Evolutionary conservation across 2,113 vertebrate species (phyloP).

Genomic region (Siphamia tubifer): DNA sequence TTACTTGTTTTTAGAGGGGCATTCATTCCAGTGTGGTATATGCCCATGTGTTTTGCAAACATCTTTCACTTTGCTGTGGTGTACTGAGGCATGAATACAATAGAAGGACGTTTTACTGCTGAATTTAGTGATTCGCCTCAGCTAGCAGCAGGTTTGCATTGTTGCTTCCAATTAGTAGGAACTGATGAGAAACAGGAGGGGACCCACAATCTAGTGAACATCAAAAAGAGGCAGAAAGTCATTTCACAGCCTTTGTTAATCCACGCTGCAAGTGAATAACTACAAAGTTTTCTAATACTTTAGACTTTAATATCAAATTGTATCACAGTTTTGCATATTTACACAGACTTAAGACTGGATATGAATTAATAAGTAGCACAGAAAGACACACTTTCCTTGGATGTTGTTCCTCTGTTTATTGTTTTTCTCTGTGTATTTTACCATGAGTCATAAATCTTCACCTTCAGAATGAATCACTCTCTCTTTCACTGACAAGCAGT

Average conservation of each 20-base stretch:
- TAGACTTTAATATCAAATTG: not conserved
- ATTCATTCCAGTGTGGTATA: too few species aligned
- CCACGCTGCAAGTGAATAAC: too few species aligned
- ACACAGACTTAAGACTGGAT: not conserved
- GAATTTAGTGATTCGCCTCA: not conserved
- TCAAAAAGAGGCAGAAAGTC: not conserved
- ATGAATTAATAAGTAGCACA: too few species aligned
- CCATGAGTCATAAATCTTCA: too few species aligned
- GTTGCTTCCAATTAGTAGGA: not conserved
- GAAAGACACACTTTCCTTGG: not conserved
- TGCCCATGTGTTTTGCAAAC: too few species aligned
- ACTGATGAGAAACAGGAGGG: not conserved
- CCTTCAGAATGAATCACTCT: too few species aligned
- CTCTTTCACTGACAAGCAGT: not conserved
- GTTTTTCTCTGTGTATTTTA: not conserved
- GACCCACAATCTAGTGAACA: not conserved
- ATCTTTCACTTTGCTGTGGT: too few species aligned
- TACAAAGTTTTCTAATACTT: too few species aligned
- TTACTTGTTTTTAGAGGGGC: too few species aligned
- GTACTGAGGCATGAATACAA: not conserved
- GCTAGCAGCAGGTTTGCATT: not conserved
- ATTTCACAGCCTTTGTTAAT: not conserved
- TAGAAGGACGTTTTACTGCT: not conserved
- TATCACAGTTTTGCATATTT: not conserved
- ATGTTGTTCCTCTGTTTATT: not conserved